Evolutionary conservation across 1,140 invertebrate genomes (phyloP).

Genomic region (Agrilus planipennis): DNA sequence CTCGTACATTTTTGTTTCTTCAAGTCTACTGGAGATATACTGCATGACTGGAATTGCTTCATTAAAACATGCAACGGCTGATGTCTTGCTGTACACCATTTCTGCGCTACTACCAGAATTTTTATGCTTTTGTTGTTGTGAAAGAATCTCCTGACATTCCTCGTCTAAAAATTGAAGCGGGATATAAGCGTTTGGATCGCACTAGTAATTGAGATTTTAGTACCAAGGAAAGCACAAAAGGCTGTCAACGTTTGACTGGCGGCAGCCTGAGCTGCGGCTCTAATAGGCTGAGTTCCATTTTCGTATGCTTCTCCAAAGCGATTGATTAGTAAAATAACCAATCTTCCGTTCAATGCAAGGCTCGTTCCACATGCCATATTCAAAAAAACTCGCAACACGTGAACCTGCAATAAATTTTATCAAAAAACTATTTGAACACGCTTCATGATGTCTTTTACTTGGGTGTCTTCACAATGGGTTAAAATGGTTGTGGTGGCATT

Average conservation of each 20-base stretch:
- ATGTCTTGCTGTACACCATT: slow-evolving; percentile 39
- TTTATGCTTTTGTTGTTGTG: slow-evolving; percentile 45
- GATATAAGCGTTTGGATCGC: not conserved
- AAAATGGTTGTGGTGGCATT: slow-evolving; percentile 68
- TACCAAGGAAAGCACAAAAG: slow-evolving; percentile 68
- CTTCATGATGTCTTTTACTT: slow-evolving; percentile 41
- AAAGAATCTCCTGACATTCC: slow-evolving; percentile 61
- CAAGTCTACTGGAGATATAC: slow-evolving; percentile 74
- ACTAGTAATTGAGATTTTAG: not conserved
- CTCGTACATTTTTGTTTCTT: slow-evolving; percentile 62
- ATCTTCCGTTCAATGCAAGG: slow-evolving; percentile 69
- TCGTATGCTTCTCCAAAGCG: slow-evolving; percentile 64
- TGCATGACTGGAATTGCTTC: slow-evolving; percentile 83
- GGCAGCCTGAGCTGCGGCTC: slow-evolving; percentile 69
- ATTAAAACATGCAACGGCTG: slow-evolving; percentile 75
- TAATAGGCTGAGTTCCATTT: slow-evolving; percentile 60
- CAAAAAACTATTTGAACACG: not conserved
- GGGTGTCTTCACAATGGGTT: slow-evolving; percentile 59
- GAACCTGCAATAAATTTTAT: slow-evolving; percentile 27
- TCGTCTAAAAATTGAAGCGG: slow-evolving; percentile 42
- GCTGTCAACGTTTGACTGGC: slow-evolving; percentile 70
- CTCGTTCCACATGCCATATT: slow-evolving; percentile 69
- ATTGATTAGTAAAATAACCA: slow-evolving; percentile 65
- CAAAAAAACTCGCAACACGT: slow-evolving; percentile 58
- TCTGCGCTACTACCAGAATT: slow-evolving; percentile 44